Evolutionary conservation across 2,888 invertebrate genomes (phyloP).

Genomic region (Nomada ruficornis): DNA sequence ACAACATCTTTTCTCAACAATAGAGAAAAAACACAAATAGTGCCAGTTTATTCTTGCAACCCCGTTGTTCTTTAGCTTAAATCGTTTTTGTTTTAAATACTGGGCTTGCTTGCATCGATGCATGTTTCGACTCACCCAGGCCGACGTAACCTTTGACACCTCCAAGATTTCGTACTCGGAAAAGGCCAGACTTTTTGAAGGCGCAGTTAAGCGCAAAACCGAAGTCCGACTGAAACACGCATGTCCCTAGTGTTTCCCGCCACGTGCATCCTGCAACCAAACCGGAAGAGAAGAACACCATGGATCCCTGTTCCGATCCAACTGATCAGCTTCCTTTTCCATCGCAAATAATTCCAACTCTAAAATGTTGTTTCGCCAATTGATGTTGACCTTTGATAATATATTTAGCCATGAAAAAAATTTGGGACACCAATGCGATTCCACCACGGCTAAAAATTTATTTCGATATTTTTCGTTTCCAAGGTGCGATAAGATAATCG

Average conservation of each 20-base stretch:
- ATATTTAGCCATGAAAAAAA: too few species aligned
- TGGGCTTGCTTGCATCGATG: conserved; percentile 15
- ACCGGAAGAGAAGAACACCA: conserved; percentile 74
- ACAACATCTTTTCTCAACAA: not conserved
- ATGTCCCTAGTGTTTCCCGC: conserved; percentile 90
- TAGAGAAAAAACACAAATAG: not conserved
- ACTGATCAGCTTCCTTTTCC: conserved; percentile 3
- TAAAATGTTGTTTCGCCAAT: too few species aligned
- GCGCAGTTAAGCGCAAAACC: conserved; percentile 96
- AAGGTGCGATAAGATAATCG: not conserved
- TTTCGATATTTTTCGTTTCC: too few species aligned
- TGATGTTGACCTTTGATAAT: too few species aligned
- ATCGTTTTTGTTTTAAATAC: conserved; percentile 4
- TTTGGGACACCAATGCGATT: too few species aligned
- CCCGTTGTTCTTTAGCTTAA: not conserved
- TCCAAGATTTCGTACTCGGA: conserved; percentile 95
- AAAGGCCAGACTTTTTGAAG: conserved; percentile 95
- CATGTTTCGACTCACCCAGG: conserved; percentile 89
- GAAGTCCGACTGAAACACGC: conserved; percentile 95
- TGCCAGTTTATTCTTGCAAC: not conserved
- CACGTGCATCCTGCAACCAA: conserved; percentile 87
- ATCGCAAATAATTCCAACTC: conserved; percentile 9
- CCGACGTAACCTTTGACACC: conserved; percentile 96
- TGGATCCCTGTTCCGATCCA: conserved; percentile 60
- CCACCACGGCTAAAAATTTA: too few species aligned